These are phyloP conservation scores for Brachionus asplanchnoidis DNA, from an alignment of 1,140 invertebrate genomes.

Conservation along the genomic window DNA sequence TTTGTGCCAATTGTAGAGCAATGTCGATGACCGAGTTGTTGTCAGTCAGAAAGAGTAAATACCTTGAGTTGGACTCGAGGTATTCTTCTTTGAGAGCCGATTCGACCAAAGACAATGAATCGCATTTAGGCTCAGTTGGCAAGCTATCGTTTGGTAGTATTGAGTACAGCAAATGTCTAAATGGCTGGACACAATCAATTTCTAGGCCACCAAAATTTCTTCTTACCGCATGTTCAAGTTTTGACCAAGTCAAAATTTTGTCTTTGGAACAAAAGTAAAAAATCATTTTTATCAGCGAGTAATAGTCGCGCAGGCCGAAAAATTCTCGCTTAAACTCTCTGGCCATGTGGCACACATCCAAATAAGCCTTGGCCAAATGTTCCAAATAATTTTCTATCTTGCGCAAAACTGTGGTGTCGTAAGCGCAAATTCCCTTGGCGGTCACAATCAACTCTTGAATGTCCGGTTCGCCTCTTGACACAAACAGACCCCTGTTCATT, in stretches of 20 bases:
- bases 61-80: not conserved
- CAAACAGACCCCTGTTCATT: constrained; percentile 52
- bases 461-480: constrained; percentile 49
- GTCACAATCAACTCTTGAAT: constrained; percentile 46
- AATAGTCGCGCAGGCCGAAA: constrained; percentile 55
- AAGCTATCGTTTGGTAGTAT: not conserved
- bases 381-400: constrained; percentile 43
- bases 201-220: constrained; percentile 50
- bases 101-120: not conserved
- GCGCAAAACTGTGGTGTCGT: constrained; percentile 42
- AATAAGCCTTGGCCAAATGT: constrained; percentile 47
- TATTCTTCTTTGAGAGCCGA: constrained; percentile 28
- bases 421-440: constrained; percentile 49
- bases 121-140: constrained; percentile 43
- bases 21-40: constrained; percentile 12
- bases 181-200: constrained; percentile 47
- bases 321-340: constrained; percentile 48
- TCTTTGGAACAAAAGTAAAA: constrained; percentile 45
- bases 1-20: not conserved
- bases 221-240: constrained; percentile 47
- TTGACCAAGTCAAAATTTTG: constrained; percentile 44
- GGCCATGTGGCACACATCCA: constrained; percentile 46
- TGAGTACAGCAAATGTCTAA: constrained; percentile 43
- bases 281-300: constrained; percentile 53
- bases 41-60: constrained; percentile 21